Base-by-base conservation (phyloP, 1,140 invertebrate species). In the Rhopalosiphum maidis region DNA sequence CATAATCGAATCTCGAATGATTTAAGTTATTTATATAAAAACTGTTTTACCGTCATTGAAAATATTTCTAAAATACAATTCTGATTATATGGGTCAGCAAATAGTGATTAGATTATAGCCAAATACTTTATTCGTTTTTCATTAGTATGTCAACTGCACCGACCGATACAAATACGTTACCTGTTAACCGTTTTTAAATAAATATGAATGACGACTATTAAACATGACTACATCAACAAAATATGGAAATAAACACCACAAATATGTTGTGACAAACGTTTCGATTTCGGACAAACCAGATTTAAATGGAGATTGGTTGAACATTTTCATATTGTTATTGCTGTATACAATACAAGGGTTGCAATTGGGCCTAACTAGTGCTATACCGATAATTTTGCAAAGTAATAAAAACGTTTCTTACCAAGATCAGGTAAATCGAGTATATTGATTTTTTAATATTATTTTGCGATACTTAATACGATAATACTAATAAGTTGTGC, bases 331-430 rank as follows among this genome's bases (percentile, higher is more conserved):
- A 77, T 96, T 99, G 82, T 96, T 99, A 94, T 98, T 99, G 95
- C 96, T 99, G 5, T 99, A 99, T 95, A 96, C 99, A 60, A 96
- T 99, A 8, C 99, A 99, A 96, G 99, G 99, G 2, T 98, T 99
- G 95, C 99, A 99, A 4, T 95, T 99, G 8, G 99, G 99, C 15
- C 95, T 99, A 35, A 98, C 97, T 77, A 97, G 97, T 22, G 98
- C 98, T 51, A 97, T 99, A 94, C 99, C 99, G 7, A 98, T 99
- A 97, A 96, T 99, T 82, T 96, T 99, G 83, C 98, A 99, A 95
- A 98, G 99, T 95, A 96, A 97, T 94, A 97, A 98, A 94, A 90
- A 99, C 99, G 97, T 98, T 88, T 98, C 97, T 87, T 99, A 99
- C 95, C 97, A 97, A 94, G 97, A 99, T 95, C 96, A 97, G 95